phyloP scores from a whole-genome alignment of 2,888 invertebrate genomes.

The Scaptomyza cyrtandrae region DNA sequence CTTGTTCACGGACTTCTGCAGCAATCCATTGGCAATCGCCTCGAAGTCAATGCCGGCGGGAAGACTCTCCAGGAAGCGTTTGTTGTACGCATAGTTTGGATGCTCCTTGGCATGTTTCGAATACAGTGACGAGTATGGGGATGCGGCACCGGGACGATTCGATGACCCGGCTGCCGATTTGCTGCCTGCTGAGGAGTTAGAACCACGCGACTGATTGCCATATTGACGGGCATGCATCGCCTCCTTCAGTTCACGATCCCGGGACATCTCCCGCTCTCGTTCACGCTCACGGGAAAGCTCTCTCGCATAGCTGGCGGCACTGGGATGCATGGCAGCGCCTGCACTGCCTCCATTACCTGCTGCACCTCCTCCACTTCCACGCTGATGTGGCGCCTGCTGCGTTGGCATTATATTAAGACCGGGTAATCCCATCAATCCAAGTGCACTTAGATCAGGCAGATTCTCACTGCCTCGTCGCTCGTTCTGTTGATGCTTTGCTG shows the following conservation, averaged over 20 bases:
- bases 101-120: conserved; percentile 78
- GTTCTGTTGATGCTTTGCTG: conserved; percentile 75
- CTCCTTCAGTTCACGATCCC: conserved; percentile 75
- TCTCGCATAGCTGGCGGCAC: conserved; percentile 72
- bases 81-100: conserved; percentile 81
- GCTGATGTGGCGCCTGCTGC: conserved; percentile 48
- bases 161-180: conserved; percentile 50
- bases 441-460: conserved; percentile 81
- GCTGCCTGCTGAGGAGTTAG: conserved; percentile 54
- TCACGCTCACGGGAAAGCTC: conserved; percentile 62
- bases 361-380: conserved; percentile 36
- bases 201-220: conserved; percentile 80
- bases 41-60: conserved; percentile 83
- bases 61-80: conserved; percentile 82
- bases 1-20: conserved; percentile 83
- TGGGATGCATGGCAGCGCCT: conserved; percentile 70
- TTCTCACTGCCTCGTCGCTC: conserved; percentile 77
- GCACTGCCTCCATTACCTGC: conserved; percentile 44
- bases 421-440: conserved; percentile 82
- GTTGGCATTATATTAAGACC: conserved; percentile 82
- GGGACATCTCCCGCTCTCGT: conserved; percentile 69
- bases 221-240: conserved; percentile 80
- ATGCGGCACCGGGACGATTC: conserved; percentile 67
- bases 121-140: conserved; percentile 75
- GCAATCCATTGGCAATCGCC: conserved; percentile 82